phyloP scores from a whole-genome alignment of 37 sponge, comb jelly and placozoan genomes.

The Theonella swinhoei region DNA sequence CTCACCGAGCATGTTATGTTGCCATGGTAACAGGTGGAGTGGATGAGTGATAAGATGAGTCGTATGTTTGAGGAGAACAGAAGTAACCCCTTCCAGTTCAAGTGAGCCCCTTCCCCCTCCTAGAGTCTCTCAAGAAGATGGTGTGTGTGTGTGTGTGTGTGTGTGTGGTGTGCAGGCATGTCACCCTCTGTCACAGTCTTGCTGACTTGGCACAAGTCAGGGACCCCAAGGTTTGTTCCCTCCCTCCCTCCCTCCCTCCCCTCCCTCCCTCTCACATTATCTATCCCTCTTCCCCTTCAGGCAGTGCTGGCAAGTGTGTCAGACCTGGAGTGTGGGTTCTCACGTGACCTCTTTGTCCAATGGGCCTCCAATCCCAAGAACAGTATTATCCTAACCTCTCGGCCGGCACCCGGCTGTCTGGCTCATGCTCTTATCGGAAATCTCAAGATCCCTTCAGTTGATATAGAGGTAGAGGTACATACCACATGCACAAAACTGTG shows the following conservation, averaged over 20 bases:
- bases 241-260: neutral
- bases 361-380: conserved; percentile 83
- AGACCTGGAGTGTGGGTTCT: conserved; percentile 92
- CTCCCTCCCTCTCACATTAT: neutral
- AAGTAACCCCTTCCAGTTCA: conserved; percentile 96
- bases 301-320: conserved; percentile 90
- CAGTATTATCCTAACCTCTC: conserved; percentile 82
- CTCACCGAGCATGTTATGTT: too few relatives aligned
- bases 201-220: conserved; percentile 83
- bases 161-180: conserved; percentile 79
- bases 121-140: too few relatives aligned
- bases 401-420: conserved; percentile 76
- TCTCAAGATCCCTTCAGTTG: conserved; percentile 55
- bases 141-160: too few relatives aligned
- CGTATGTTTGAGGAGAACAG: conserved; percentile 90
- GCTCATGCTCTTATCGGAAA: conserved; percentile 75
- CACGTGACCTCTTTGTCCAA: conserved; percentile 88
- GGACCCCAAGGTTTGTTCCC: conserved; percentile 71
- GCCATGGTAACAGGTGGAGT: conserved; percentile 99
- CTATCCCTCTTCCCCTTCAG: conserved; percentile 27
- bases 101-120: conserved; percentile 32
- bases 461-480: conserved; percentile 58
- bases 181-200: conserved; percentile 88
- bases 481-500: neutral
- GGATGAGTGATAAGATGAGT: conserved; percentile 99